phyloP scores from a whole-genome alignment of 2,113 vertebrate genomes.

The Planiliza haematocheilus region DNA sequence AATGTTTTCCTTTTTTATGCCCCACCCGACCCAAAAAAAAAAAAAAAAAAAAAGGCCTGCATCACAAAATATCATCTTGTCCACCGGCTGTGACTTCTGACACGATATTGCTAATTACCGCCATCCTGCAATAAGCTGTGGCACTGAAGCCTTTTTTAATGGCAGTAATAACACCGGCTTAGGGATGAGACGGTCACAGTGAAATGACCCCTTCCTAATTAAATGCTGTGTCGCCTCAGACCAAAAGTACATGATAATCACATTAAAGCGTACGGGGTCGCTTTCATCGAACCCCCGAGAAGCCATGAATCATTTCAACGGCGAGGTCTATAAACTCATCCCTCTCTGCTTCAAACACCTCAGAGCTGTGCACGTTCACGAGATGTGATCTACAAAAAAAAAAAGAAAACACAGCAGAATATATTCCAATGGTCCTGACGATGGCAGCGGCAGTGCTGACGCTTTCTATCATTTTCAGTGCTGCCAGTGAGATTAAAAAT shows the following conservation, averaged over 20 bases:
- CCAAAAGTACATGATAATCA: constrained; percentile 70
- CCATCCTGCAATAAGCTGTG: constrained; percentile 45
- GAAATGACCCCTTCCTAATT: constrained; percentile 71
- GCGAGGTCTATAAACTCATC: constrained; percentile 1
- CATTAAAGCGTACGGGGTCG: constrained; percentile 57
- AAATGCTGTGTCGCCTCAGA: constrained; percentile 62
- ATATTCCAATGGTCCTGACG: background rate
- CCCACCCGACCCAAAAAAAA: constrained; percentile 18
- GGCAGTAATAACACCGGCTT: constrained; percentile 61
- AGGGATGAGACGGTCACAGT: constrained; percentile 56
- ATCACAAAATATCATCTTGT: constrained; percentile 32
- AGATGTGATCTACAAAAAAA: constrained; percentile 5
- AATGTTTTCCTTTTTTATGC: background rate
- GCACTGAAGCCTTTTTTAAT: constrained; percentile 63
- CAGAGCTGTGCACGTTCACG: background rate
- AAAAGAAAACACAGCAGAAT: background rate
- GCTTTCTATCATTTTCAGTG: background rate
- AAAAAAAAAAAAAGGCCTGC: too few species aligned
- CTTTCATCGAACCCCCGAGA: constrained; percentile 54
- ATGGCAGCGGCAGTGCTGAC: background rate
- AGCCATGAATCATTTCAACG: constrained; percentile 32
- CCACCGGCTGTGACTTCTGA: constrained; percentile 55
- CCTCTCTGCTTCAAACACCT: constrained; percentile 14
- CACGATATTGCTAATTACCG: constrained; percentile 59
- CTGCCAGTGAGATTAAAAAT: background rate